Evolutionary conservation across 2,797 vertebrate species (phyloP), one percentile per base, ranked within the genome.

Genomic region (Sebastes aleutianus): DNA sequence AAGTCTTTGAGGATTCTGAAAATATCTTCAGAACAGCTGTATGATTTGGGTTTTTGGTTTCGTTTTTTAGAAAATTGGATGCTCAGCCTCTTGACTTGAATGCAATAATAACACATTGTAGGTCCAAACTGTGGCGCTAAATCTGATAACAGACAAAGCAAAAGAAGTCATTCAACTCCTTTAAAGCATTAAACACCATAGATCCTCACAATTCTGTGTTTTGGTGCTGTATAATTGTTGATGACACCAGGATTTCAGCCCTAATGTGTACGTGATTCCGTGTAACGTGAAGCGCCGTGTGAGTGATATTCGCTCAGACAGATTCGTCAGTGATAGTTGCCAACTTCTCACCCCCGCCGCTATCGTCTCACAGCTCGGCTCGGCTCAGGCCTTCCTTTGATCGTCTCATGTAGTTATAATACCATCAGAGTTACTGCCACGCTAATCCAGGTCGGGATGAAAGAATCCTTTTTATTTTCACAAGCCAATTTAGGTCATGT

Each of bases 301-400:
- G 79, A 83, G 66, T 13, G 34, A 85, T 73, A 87, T 86, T 83
- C 18, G n/a, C 22, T 78, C 32, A 9, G 88, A 80, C 81, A 70
- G 57, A 53, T 78, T 64, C 1, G 14, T 72, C 57, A 26, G 80
- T 22, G 68, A 36, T 32, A 13, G 80, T 31, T 91, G 87, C 86
- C 83, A 89, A 66, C 50, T 86, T 82, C 78, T 84, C 83, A 61
- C 79, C 70, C 26, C 34, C 16, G 2, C 31, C 6, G 18, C 66
- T 20, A 70, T 79, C 62, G 3, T 53, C 78, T 79, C 61, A 31
- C 78, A n/a, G 70, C 76, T 79, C 31, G 9, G 59, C 29, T 79
- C 63, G 2, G 64, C 69, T 43, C 32, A 31, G 50, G 71, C 58
- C 71, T 36, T 43, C 20, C 74, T 90, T 87, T 87, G 84, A 89